phyloP scores from a whole-genome alignment of 2,888 invertebrate species.

The Hypena proboscidalis region DNA sequence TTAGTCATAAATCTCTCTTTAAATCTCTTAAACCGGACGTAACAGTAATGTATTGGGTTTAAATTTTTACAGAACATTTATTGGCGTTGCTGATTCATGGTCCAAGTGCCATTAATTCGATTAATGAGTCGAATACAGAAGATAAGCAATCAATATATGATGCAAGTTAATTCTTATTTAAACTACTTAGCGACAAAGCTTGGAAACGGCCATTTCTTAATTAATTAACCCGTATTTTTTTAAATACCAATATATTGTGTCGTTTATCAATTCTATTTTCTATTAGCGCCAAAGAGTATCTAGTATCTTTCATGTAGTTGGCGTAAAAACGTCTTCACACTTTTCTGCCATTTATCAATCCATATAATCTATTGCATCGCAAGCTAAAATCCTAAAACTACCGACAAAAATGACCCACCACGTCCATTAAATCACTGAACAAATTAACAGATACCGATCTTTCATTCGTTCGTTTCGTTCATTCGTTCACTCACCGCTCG shows the following conservation, averaged over 20 bases:
- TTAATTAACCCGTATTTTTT: too few species aligned
- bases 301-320: too few species aligned
- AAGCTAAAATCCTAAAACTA: not conserved
- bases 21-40: slow-evolving; percentile 13
- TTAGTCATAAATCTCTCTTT: slow-evolving; percentile 1
- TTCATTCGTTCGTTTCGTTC: slow-evolving; percentile 25
- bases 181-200: too few species aligned
- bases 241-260: too few species aligned
- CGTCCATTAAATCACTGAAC: slow-evolving; percentile 34
- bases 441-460: slow-evolving; percentile 44
- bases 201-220: too few species aligned
- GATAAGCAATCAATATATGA: not conserved
- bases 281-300: too few species aligned
- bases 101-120: slow-evolving; percentile 7
- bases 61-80: slow-evolving; percentile 17
- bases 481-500: slow-evolving; percentile 20
- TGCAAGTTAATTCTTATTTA: not conserved
- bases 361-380: too few species aligned
- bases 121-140: slow-evolving; percentile 4
- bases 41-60: slow-evolving; percentile 25
- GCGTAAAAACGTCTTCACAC: too few species aligned
- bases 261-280: too few species aligned
- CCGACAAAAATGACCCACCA: slow-evolving; percentile 8
- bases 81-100: not conserved
- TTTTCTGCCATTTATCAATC: too few species aligned